phyloP scores from a whole-genome alignment of 2,113 vertebrate species.

The Acrocephalus arundinaceus region DNA sequence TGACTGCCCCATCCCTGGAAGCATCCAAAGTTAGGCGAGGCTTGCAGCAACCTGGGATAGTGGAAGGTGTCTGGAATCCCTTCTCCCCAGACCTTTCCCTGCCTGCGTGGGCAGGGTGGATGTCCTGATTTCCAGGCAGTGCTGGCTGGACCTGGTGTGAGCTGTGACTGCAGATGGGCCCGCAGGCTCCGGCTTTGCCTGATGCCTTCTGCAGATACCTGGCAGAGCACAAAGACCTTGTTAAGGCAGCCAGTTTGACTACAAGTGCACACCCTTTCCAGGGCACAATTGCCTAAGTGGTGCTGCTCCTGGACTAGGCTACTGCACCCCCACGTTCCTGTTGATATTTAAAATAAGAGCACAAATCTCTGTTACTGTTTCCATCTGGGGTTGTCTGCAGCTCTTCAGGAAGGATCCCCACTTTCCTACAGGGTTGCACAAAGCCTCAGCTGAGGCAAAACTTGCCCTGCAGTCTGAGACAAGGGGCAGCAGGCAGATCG shows the following conservation, averaged over 20 bases:
- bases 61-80: not conserved
- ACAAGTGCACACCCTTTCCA: not conserved
- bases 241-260: not conserved
- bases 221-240: not conserved
- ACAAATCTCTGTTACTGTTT: not conserved
- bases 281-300: not conserved
- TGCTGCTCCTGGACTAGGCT: not conserved
- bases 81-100: not conserved
- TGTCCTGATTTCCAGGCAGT: not conserved
- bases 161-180: not conserved
- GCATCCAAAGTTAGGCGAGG: rapidly evolving
- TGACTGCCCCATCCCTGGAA: not conserved
- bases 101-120: rapidly evolving
- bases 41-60: rapidly evolving
- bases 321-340: not conserved
- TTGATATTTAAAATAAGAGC: not conserved
- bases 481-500: not conserved
- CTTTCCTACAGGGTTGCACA: not conserved
- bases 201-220: not conserved
- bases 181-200: not conserved
- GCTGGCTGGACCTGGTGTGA: not conserved
- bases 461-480: not conserved
- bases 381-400: not conserved
- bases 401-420: not conserved
- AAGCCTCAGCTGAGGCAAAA: not conserved